These are phyloP conservation scores for Mythimna lalbum DNA, from an alignment of 2,888 invertebrate genomes.

Conservation along the genomic window DNA sequence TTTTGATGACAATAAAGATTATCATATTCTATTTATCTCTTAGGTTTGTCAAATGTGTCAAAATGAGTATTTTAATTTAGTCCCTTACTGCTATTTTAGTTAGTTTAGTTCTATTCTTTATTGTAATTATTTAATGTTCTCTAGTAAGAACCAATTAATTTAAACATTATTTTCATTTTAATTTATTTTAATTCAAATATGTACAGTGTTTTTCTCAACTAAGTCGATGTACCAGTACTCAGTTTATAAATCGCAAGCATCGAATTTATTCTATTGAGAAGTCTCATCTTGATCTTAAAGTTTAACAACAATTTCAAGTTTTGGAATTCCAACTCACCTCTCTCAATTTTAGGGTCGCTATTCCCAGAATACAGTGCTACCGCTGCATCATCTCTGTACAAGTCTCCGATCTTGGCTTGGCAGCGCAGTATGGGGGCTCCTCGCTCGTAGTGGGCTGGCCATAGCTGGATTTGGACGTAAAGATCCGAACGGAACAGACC, in stretches of 20 bases:
- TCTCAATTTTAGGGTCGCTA: constrained; percentile 93
- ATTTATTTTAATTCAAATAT: not conserved
- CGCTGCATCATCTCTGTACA: constrained; percentile 91
- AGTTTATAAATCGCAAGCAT: constrained; percentile 1
- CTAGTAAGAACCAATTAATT: not conserved
- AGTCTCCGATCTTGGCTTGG: constrained; percentile 91
- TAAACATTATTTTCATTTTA: not conserved
- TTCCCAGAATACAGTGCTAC: constrained; percentile 92
- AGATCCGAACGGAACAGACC: constrained; percentile 91
- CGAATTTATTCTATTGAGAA: constrained; percentile 14
- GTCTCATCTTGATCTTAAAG: constrained; percentile 10
- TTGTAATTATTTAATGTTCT: not conserved
- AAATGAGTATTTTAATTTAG: not conserved
- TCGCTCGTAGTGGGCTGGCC: constrained; percentile 91
- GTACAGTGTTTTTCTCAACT: not conserved
- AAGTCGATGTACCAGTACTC: not conserved
- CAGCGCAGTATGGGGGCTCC: constrained; percentile 93
- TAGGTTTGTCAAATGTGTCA: not conserved
- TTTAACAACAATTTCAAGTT: constrained; percentile 4
- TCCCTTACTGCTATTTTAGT: not conserved
- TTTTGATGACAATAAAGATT: too few relatives aligned
- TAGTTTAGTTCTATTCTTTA: not conserved
- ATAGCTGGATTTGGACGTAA: constrained; percentile 90
- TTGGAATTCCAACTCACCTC: constrained; percentile 87
- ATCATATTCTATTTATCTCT: not conserved